Percentiles rank a stretch among this genome's conserved stretches.
These are phyloP conservation scores for Thymelicus sylvestris DNA, from an alignment of 2,888 invertebrate species.

Conservation along the genomic window DNA sequence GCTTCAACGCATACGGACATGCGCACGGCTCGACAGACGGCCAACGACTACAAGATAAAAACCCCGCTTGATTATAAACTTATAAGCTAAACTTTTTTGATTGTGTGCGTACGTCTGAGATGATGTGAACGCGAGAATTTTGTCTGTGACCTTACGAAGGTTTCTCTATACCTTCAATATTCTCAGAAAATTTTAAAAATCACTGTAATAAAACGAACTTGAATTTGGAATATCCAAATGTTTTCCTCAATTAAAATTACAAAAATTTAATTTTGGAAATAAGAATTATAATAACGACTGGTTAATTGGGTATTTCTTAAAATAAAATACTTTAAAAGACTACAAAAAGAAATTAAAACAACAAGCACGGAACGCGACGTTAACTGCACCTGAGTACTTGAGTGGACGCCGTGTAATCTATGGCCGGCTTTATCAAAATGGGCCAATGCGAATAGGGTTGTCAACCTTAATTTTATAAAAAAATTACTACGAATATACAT, in stretches of 20 bases:
- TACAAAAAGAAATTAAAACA: conserved; percentile 35
- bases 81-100: conserved; percentile 82
- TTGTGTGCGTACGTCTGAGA: conserved; percentile 73
- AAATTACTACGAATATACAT: too few species aligned
- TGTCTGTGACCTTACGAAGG: conserved; percentile 75
- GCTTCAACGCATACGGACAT: conserved; percentile 69
- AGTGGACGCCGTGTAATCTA: conserved; percentile 72
- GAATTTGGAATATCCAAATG: neutral
- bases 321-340: neutral
- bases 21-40: conserved; percentile 76
- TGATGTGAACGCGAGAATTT: conserved; percentile 72
- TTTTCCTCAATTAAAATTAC: conserved; percentile 7
- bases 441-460: conserved; percentile 71
- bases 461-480: conserved; percentile 1
- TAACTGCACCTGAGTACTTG: conserved; percentile 54
- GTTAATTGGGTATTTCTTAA: neutral
- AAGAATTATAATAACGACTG: neutral
- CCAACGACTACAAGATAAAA: conserved; percentile 83
- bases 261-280: neutral
- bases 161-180: conserved; percentile 59
- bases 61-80: conserved; percentile 84
- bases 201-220: neutral
- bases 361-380: conserved; percentile 38
- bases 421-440: conserved; percentile 79
- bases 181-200: conserved; percentile 15